These are phyloP conservation scores for Trichogramma evanescens DNA, from an alignment of 2,888 invertebrate species.

Conservation along the genomic window DNA sequence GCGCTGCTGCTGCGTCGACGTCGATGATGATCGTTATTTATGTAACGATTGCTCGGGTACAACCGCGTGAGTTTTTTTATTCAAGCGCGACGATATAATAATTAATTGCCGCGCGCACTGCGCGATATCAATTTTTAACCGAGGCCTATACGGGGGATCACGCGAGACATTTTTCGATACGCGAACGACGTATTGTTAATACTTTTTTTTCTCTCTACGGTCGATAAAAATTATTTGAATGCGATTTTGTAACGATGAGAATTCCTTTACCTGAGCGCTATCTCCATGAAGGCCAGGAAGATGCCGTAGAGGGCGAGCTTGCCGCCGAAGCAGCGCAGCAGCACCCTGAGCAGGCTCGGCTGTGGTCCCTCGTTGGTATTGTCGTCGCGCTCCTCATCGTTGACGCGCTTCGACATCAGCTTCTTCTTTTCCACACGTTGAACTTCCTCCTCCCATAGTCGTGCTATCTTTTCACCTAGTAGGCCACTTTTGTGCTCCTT, in stretches of 20 bases:
- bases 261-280: constrained; percentile 51
- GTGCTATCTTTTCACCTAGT: constrained; percentile 59
- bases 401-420: constrained; percentile 14
- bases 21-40: too few relatives aligned
- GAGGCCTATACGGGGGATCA: too few relatives aligned
- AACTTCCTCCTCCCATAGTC: constrained; percentile 56
- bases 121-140: too few relatives aligned
- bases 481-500: constrained; percentile 62
- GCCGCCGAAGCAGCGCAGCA: constrained; percentile 57
- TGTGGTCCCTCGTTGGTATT: constrained; percentile 19
- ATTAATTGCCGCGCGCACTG: too few relatives aligned
- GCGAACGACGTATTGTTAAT: too few relatives aligned
- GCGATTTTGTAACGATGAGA: background rate
- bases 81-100: too few relatives aligned
- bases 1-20: too few relatives aligned
- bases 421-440: constrained; percentile 27
- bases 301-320: constrained; percentile 59
- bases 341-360: constrained; percentile 57
- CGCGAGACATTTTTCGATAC: too few relatives aligned
- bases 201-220: too few relatives aligned
- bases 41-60: too few relatives aligned
- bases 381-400: constrained; percentile 1
- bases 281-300: constrained; percentile 57
- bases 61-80: too few relatives aligned
- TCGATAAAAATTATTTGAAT: background rate